These are phyloP conservation scores for Aphidius colemani DNA, from an alignment of 2,888 invertebrate genomes.

Conservation along the genomic window DNA sequence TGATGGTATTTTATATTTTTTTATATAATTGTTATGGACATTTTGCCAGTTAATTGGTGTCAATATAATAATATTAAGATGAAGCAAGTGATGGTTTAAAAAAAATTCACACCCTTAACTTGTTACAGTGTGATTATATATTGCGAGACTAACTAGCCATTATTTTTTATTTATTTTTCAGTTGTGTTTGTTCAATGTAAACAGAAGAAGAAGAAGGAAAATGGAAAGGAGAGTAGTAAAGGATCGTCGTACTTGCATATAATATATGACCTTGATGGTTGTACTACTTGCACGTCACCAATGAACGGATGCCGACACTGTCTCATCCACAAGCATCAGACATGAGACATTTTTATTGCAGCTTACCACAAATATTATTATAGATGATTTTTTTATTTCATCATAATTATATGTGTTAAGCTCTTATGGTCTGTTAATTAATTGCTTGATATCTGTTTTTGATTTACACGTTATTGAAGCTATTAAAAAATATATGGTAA, in stretches of 20 bases:
- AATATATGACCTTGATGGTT: conserved; percentile 20
- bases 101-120: not conserved
- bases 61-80: not conserved
- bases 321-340: conserved; percentile 27
- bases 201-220: too few species aligned
- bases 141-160: conserved; percentile 40
- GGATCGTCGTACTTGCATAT: too few species aligned
- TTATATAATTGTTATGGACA: not conserved
- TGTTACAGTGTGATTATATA: not conserved
- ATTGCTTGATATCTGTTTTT: too few species aligned
- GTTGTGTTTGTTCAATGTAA: not conserved
- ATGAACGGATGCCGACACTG: not conserved
- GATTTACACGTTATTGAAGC: too few species aligned
- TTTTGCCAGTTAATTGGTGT: not conserved
- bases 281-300: conserved; percentile 15
- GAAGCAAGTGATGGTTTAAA: not conserved
- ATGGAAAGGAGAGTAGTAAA: too few species aligned
- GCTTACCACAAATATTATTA: too few species aligned
- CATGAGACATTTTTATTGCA: conserved; percentile 39
- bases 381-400: too few species aligned
- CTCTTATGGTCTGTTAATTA: too few species aligned
- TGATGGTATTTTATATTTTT: conserved; percentile 2
- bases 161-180: conserved; percentile 44
- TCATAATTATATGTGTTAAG: too few species aligned
- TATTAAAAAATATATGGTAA: too few species aligned